Evolutionary conservation across 2,797 vertebrate species (phyloP).

Genomic region (Enteromius viviparus): DNA sequence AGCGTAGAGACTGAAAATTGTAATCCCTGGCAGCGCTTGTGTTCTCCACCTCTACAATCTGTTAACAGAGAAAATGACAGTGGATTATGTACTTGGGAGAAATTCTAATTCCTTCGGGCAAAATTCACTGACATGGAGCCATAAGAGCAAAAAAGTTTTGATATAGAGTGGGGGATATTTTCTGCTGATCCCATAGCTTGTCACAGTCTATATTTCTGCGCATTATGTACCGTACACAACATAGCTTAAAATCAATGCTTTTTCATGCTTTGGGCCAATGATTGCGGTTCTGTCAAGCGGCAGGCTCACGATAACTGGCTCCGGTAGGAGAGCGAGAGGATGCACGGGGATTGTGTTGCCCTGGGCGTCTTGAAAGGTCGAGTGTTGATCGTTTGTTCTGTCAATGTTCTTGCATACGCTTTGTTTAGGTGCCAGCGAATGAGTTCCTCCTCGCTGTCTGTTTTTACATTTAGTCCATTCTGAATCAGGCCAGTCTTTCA

Average conservation of each 20-base stretch:
- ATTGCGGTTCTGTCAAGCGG: not conserved
- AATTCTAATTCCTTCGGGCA: slow-evolving; percentile 27
- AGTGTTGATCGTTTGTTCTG: slow-evolving; percentile 43
- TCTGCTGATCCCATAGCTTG: slow-evolving; percentile 11
- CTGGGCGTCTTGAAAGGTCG: slow-evolving; percentile 54
- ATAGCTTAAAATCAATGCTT: slow-evolving; percentile 10
- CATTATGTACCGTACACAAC: slow-evolving; percentile 1
- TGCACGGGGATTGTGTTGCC: slow-evolving; percentile 29
- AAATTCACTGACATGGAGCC: slow-evolving; percentile 34
- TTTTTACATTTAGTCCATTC: slow-evolving; percentile 51
- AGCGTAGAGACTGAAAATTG: slow-evolving; percentile 31
- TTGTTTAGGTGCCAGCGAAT: slow-evolving; percentile 44
- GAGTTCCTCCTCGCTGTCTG: slow-evolving; percentile 32
- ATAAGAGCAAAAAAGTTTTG: slow-evolving; percentile 1
- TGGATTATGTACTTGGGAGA: slow-evolving; percentile 35
- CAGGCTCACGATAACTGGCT: slow-evolving; percentile 17
- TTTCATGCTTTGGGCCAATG: not conserved
- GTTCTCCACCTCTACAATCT: slow-evolving; percentile 29
- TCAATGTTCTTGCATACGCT: slow-evolving; percentile 42
- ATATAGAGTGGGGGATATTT: not conserved
- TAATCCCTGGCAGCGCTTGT: slow-evolving; percentile 13
- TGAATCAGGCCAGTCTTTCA: slow-evolving; percentile 32
- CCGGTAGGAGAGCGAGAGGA: slow-evolving; percentile 21
- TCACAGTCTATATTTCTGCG: not conserved
- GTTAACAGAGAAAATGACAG: slow-evolving; percentile 40